phyloP scores from a whole-genome alignment of 2,888 invertebrate genomes.

The Drosophila lacicola region DNA sequence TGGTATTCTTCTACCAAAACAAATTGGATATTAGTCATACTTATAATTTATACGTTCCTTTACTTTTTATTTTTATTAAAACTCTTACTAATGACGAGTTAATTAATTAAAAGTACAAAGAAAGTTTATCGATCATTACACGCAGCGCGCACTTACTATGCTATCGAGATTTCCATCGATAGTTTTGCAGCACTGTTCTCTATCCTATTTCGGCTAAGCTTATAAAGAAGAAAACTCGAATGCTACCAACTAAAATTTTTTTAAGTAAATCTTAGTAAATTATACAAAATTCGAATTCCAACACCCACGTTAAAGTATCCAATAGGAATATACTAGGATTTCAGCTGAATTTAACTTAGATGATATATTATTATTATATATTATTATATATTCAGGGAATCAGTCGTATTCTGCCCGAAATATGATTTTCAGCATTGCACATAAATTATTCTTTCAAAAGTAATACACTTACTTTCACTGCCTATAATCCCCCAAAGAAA shows the following conservation, averaged over 20 bases:
- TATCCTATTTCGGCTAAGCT: conserved; percentile 32
- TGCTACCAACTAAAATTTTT: not conserved
- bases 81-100: too few species aligned
- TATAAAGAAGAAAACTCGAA: conserved; percentile 2
- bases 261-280: not conserved
- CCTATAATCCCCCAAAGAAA: conserved; percentile 45
- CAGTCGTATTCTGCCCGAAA: conserved; percentile 23
- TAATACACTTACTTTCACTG: conserved; percentile 72
- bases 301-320: conserved; percentile 13
- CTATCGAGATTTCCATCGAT: not conserved
- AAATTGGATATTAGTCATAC: too few species aligned
- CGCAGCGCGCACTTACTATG: too few species aligned
- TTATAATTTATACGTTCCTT: too few species aligned
- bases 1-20: not conserved
- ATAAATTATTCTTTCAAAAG: conserved; percentile 19
- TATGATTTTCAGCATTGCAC: conserved; percentile 39
- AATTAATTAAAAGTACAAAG: too few species aligned
- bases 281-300: not conserved
- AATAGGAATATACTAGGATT: conserved; percentile 29
- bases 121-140: too few species aligned
- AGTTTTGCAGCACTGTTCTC: conserved; percentile 17
- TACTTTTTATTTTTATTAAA: too few species aligned
- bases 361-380: too few species aligned
- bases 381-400: conserved; percentile 9
- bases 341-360: conserved; percentile 36